phyloP scores from a whole-genome alignment of 2,113 vertebrate species.

The Dissostichus mawsoni region DNA sequence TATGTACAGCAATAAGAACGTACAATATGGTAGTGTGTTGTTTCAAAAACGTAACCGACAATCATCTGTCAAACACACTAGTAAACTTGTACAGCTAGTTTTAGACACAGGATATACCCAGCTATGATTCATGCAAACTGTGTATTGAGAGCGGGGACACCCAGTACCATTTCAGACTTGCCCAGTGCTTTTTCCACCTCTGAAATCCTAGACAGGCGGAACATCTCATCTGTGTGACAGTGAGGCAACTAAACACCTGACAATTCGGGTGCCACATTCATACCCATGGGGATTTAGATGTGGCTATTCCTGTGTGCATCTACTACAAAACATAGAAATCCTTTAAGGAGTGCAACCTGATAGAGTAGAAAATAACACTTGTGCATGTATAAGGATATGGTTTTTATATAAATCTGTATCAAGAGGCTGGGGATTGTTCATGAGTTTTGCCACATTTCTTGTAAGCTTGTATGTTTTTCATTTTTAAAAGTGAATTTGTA shows the following conservation, averaged over 20 bases:
- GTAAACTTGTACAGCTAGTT: neutral
- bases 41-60: conserved; percentile 5
- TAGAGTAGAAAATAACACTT: neutral
- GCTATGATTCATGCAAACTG: neutral
- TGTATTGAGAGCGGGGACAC: conserved; percentile 14
- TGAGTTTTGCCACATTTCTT: neutral
- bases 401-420: neutral
- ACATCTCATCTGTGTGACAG: conserved; percentile 52
- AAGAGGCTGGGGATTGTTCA: neutral
- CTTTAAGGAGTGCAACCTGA: conserved; percentile 20
- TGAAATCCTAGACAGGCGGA: conserved; percentile 66
- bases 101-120: neutral
- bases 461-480: neutral
- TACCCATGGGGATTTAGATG: conserved; percentile 42
- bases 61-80: conserved; percentile 21
- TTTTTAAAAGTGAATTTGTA: conserved; percentile 3
- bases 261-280: conserved; percentile 32
- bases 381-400: neutral
- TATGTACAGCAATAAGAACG: conserved; percentile 27
- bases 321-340: conserved; percentile 57
- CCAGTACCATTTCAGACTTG: conserved; percentile 28
- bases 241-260: conserved; percentile 59
- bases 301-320: conserved; percentile 63
- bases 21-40: conserved; percentile 23
- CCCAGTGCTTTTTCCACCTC: conserved; percentile 45